Base-by-base conservation (phyloP, 2,888 invertebrate genomes). In the Drosophila formosana region DNA sequence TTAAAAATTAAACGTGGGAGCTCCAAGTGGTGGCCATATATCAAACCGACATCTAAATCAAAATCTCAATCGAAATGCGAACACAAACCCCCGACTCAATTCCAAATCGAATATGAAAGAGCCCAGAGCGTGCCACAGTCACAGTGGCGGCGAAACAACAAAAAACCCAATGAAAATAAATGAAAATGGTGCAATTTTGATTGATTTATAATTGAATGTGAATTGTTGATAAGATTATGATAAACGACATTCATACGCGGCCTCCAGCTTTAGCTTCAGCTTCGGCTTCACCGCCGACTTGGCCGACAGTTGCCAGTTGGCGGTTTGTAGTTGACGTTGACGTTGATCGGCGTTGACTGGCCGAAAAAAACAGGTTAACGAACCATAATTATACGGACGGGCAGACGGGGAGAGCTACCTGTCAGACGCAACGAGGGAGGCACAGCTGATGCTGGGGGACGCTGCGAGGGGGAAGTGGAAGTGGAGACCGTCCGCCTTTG, bases 171-270 rank as follows among this genome's bases (percentile, higher is more conserved):
- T 69, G 61, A 58, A 70, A 66, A 77, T 82, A 88, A 85, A 88
- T 80, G 87, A 86, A 88, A 83, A 75, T 81, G 88, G 88, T 86
- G 86, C 88, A 89, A 87, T 88, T 91, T 91, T 90, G 90, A 90
- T 90, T 90, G 91, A 90, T 90, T 90, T 90, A 90, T 91, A 90
- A 90, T 91, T 91, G 89, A 89, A 89, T 87, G 84, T 78, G 88
- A 90, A 88, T 84, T 88, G 89, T 76, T 89, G 90, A 91, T 90
- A 89, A 90, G 91, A 90, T 90, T 90, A 84, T 90, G 91, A 91
- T 90, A 90, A 90, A 90, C 82, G 82, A 79, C 85, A 80, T 82
- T 84, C 81, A 87, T 81, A 78, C 71, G 66, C 56, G 65, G 80
- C 61, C 66, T 58, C 60, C 72, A 66, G 75, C 50, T 41, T 37